phyloP scores from a whole-genome alignment of 2,797 vertebrate genomes.

The Sebastes variabilis region DNA sequence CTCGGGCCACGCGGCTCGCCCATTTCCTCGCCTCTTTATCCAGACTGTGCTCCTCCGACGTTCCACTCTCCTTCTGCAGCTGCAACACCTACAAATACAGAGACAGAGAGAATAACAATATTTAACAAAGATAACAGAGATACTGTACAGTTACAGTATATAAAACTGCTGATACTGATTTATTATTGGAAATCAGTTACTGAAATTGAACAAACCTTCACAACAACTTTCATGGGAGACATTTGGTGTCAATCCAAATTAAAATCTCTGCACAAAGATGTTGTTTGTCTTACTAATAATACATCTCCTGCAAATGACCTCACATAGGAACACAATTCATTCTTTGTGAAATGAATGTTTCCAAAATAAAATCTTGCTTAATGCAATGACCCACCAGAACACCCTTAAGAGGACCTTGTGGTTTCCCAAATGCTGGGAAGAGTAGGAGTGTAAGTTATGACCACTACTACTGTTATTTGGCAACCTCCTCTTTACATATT shows the following conservation, averaged over 20 bases:
- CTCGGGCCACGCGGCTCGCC: slow-evolving; percentile 92
- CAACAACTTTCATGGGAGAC: neutral
- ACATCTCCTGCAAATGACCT: neutral
- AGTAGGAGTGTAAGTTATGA: neutral
- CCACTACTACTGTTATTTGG: neutral
- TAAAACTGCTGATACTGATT: neutral
- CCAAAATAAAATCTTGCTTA: neutral
- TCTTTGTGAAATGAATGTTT: neutral
- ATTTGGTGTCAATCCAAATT: neutral
- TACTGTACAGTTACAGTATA: too few relatives aligned
- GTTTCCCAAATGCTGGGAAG: neutral
- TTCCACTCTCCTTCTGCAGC: slow-evolving; percentile 90
- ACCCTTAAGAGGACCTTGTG: neutral
- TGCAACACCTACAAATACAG: slow-evolving; percentile 83
- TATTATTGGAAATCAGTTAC: rapidly evolving
- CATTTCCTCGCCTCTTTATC: slow-evolving; percentile 97
- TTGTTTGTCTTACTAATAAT: neutral
- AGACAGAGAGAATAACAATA: neutral
- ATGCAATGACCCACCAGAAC: neutral
- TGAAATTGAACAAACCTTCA: too few relatives aligned
- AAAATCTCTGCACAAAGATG: neutral
- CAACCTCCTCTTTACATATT: slow-evolving; percentile 17
- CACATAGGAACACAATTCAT: neutral
- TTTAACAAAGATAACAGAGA: neutral
- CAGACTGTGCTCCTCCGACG: slow-evolving; percentile 92